Percentiles rank a stretch among this genome's conserved stretches.
phyloP scores from a whole-genome alignment of 1,140 invertebrate species.

The Philopotamus ludificatus region DNA sequence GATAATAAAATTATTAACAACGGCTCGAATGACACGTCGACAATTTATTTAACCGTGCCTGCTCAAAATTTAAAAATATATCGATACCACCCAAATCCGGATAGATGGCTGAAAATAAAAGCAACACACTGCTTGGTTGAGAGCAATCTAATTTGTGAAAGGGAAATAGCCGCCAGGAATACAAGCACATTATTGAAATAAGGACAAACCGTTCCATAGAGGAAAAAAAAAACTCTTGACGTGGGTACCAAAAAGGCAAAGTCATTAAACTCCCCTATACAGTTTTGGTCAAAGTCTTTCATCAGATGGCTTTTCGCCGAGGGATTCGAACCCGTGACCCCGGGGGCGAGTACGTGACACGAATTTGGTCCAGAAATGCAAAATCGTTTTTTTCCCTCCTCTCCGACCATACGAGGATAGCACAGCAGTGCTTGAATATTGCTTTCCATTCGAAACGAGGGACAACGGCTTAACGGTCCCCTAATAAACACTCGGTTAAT shows the following conservation, averaged over 20 bases:
- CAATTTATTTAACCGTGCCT: too few species aligned
- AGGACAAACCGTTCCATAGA: background rate
- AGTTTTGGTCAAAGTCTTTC: background rate
- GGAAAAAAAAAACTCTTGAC: background rate
- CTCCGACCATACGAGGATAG: too few species aligned
- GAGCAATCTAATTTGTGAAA: too few species aligned
- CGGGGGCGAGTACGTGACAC: background rate
- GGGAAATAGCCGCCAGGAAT: too few species aligned
- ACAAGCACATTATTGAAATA: background rate
- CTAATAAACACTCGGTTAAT: conserved; percentile 21
- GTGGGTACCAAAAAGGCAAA: background rate
- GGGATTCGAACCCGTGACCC: background rate
- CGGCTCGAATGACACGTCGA: too few species aligned
- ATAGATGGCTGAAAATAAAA: too few species aligned
- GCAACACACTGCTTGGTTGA: too few species aligned
- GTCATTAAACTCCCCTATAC: background rate
- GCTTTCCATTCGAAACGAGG: background rate
- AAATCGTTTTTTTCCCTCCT: background rate
- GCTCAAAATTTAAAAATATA: too few species aligned
- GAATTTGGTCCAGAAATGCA: background rate
- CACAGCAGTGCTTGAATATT: background rate
- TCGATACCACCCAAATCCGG: too few species aligned
- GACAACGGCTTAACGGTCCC: conserved; percentile 7
- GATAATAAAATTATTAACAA: too few species aligned
- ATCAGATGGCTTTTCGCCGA: background rate